Evolutionary conservation across 2,113 vertebrate species (phyloP), one percentile per base, ranked within the genome.

Genomic region (Nymphicus hollandicus): DNA sequence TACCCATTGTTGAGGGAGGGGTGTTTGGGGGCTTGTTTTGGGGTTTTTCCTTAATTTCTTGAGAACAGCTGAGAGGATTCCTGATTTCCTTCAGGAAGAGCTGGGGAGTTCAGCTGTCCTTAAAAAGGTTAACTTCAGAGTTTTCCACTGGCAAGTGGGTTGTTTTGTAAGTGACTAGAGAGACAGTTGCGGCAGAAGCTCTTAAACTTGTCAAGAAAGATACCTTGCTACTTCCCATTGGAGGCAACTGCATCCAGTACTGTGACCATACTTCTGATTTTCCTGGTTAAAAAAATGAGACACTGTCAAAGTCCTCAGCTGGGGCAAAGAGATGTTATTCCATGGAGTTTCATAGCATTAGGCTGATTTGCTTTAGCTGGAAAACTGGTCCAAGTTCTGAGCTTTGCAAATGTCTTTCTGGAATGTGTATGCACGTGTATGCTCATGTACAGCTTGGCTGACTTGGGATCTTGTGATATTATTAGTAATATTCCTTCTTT

Each of bases 401-500:
- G 39, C 44, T 85, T 77, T 68, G 61, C 7, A 39, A 60, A 56
- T 10, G 50, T 24, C 35, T 23, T 85, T 70, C 44, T 76, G 37
- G 29, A 41, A 4, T 7, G 43, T 17, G 4, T 35, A 11, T 58
- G 49, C 15, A 31, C 1, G 1, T 25, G 35, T 17, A 22, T 22
- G 55, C 23, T 52, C 12, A 20, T 8, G 13, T 35, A 43, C 9
- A 60, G 5, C 74, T 50, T 70, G 76, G 47, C 43, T 88, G 49
- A 35, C 73, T 70, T 71, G 79, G 65, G 20, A 72, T 88, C 66
- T 69, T 41, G 74, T 85, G 49, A 52, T 1, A 17, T 82, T 76
- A 82, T 93, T 82, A 86, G 55, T 55, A 86, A 86, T 90, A 96
- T 86, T 91, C 11, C 15, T 91, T 74, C 58, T 89, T 93, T 73